Base-by-base conservation (phyloP, 1,140 invertebrate species). In the Ganaspis sp. region DNA sequence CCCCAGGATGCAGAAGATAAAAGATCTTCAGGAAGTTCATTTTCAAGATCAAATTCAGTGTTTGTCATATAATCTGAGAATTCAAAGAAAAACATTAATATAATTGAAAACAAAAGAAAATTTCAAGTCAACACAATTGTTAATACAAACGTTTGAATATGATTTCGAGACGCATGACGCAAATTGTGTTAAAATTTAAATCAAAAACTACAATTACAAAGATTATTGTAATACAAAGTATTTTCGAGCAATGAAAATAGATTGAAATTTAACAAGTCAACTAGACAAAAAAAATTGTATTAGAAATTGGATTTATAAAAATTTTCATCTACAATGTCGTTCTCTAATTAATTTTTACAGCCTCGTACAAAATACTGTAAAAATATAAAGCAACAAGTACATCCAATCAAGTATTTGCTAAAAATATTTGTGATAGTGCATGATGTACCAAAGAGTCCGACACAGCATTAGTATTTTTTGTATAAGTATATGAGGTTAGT, bases 11-110 rank as follows among this genome's bases (percentile, higher is more conserved):
- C 92, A 34, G 94, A 93, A 15, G 93, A 93, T 86, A 97, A 95
- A 71, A 98, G 92, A 91, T 98, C 97, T 92, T 98, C 97, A 40
- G 97, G 97, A 77, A 98, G 93, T 91, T 97, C 96, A 92, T 97
- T 97, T 92, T 97, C 96, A 89, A 97, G 92, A 92, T 96, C 95
- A 89, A 96, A 96, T 94, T 96, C 95, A 86, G 94, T 93, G 91
- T 95, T 95, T 76, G 95, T 94, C 88, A 96, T 90, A 83, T 89
- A 91, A 90, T 91, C 90, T 91, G 75, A 82, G 80, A 82, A 87
- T 74, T 71, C 77, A 85, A 42, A 82, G 2, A 34, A 29, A 11
- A 29, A 12, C 58, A 64, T 64, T n/a, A 49, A 72, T 78, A 23
- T 6, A 9, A 29, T 9, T 26, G 23, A 15, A n/a, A n/a, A 9